phyloP scores from a whole-genome alignment of 2,797 vertebrate species.

The Liasis olivaceus region DNA sequence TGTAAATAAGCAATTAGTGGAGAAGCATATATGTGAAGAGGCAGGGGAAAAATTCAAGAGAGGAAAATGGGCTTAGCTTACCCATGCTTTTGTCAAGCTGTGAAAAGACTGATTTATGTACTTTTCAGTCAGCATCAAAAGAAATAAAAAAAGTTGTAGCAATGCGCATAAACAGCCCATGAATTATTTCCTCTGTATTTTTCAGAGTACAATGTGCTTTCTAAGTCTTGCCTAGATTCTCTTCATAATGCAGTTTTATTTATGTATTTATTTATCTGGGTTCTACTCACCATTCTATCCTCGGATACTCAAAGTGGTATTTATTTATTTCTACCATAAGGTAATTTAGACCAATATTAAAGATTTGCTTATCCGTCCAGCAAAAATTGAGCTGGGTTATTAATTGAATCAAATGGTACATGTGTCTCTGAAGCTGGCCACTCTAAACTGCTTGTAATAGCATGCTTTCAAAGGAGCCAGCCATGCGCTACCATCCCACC shows the following conservation, averaged over 20 bases:
- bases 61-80: neutral
- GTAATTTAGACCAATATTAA: neutral
- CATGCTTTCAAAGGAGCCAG: neutral
- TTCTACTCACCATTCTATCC: neutral
- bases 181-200: neutral
- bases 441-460: neutral
- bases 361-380: neutral
- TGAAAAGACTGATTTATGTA: neutral
- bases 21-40: neutral
- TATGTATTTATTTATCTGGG: neutral
- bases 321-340: neutral
- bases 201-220: neutral
- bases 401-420: neutral
- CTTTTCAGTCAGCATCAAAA: neutral
- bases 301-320: neutral
- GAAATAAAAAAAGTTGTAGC: neutral
- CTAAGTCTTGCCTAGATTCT: neutral
- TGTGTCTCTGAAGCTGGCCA: neutral
- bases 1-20: neutral
- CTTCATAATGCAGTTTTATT: neutral
- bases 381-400: neutral
- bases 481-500: neutral
- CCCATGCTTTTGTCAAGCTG: neutral
- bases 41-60: neutral
- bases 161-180: neutral